These are phyloP conservation scores for Drosophila ironensis DNA, from an alignment of 1,140 invertebrate species.

Conservation along the genomic window DNA sequence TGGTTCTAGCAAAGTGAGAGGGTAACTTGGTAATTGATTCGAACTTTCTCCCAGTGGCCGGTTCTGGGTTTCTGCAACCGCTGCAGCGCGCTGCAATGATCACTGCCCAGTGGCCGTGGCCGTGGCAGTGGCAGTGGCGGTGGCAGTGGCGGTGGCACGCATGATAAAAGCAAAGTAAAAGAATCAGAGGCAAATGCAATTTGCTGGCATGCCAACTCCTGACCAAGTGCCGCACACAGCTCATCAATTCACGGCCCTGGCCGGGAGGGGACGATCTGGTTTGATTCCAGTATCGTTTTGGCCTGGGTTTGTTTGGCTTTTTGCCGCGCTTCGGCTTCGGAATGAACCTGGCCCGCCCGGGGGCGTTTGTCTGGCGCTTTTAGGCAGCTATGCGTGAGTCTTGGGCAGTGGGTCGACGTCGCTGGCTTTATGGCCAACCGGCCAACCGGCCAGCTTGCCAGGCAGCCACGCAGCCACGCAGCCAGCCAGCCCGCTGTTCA, in stretches of 20 bases:
- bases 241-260: slow-evolving; percentile 73
- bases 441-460: too few species aligned
- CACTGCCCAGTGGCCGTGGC: slow-evolving; percentile 48
- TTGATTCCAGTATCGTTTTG: slow-evolving; percentile 1
- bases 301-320: slow-evolving; percentile 7
- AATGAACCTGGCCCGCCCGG: slow-evolving; percentile 25
- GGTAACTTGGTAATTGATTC: too few species aligned
- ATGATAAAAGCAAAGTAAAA: neutral
- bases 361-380: slow-evolving; percentile 34
- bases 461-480: too few species aligned
- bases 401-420: slow-evolving; percentile 45
- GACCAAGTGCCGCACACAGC: slow-evolving; percentile 64
- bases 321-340: neutral
- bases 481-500: slow-evolving; percentile 57
- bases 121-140: slow-evolving; percentile 49
- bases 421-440: slow-evolving; percentile 14
- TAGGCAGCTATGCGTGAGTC: slow-evolving; percentile 22
- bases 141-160: slow-evolving; percentile 54
- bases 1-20: too few species aligned
- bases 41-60: slow-evolving; percentile 1
- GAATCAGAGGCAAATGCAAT: slow-evolving; percentile 52
- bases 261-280: slow-evolving; percentile 2
- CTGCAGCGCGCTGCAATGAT: slow-evolving; percentile 5
- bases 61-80: slow-evolving; percentile 26
- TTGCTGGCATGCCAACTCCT: slow-evolving; percentile 58